Evolutionary conservation across 2,888 invertebrate species (phyloP).

Genomic region (Drosophila nr. medialis): DNA sequence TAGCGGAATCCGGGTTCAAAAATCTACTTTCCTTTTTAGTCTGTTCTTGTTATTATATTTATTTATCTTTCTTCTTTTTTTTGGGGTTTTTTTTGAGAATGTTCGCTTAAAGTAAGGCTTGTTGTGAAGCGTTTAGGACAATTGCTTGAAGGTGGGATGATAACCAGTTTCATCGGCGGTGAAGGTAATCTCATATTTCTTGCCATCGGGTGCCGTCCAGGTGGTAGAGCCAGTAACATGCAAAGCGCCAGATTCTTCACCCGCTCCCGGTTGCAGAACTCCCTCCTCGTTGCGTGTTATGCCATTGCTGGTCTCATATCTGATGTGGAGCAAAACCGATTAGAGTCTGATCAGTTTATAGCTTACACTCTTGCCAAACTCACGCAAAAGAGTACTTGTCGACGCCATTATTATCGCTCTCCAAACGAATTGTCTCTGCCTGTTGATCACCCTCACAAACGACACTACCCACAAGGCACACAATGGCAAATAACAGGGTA

Average conservation of each 20-base stretch:
- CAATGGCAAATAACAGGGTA: conserved; percentile 56
- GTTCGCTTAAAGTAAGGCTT: conserved; percentile 13
- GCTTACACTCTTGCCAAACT: conserved; percentile 55
- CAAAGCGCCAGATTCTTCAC: conserved; percentile 85
- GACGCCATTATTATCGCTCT: conserved; percentile 86
- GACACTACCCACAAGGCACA: conserved; percentile 38
- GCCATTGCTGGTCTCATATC: conserved; percentile 85
- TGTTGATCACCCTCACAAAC: conserved; percentile 60
- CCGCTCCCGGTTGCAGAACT: conserved; percentile 82
- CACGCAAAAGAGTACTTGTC: conserved; percentile 87
- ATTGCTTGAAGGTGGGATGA: conserved; percentile 84
- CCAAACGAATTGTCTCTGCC: conserved; percentile 76
- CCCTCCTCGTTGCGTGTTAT: conserved; percentile 84
- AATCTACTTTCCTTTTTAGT: conserved; percentile 23
- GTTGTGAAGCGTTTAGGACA: conserved; percentile 51
- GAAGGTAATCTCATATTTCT: conserved; percentile 85
- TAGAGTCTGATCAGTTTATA: not conserved
- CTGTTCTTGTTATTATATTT: not conserved
- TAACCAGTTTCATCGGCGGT: conserved; percentile 86
- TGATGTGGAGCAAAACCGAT: conserved; percentile 39
- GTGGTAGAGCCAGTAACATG: conserved; percentile 87
- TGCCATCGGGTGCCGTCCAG: conserved; percentile 86
- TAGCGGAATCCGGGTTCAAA: conserved; percentile 19
- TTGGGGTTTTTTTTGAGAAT: conserved; percentile 19
- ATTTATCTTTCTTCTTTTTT: conserved; percentile 8